These are phyloP conservation scores for Smittia sp. DNA, from an alignment of 2,888 invertebrate genomes.

Conservation along the genomic window DNA sequence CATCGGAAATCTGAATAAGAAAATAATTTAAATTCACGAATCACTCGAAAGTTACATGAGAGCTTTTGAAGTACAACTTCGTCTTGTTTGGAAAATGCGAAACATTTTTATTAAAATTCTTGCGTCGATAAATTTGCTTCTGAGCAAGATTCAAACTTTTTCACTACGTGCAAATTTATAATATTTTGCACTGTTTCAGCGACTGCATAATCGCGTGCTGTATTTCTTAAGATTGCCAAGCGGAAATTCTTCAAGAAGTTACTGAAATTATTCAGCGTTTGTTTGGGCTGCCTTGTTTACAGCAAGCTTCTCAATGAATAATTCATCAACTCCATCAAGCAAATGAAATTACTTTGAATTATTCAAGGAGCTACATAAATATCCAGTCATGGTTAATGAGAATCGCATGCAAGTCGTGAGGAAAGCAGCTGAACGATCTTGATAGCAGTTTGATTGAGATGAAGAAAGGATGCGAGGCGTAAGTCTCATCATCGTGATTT, in stretches of 20 bases:
- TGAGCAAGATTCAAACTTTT: too few relatives aligned
- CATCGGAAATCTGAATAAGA: too few relatives aligned
- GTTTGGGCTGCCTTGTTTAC: constrained; percentile 6
- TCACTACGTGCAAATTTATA: too few relatives aligned
- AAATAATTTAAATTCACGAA: too few relatives aligned
- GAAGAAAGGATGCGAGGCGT: not conserved
- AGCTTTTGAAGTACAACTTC: too few relatives aligned
- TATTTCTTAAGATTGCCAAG: too few relatives aligned
- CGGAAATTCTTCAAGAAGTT: not conserved
- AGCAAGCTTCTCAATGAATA: not conserved
- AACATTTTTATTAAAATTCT: too few relatives aligned
- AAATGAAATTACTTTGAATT: constrained; percentile 23
- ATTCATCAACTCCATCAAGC: constrained; percentile 16
- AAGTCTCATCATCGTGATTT: constrained; percentile 9
- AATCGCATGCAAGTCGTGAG: constrained; percentile 3
- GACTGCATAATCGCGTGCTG: too few relatives aligned
- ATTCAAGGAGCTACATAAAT: constrained; percentile 14
- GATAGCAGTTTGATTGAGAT: not conserved
- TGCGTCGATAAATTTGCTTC: too few relatives aligned
- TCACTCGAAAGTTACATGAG: too few relatives aligned
- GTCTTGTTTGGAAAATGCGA: too few relatives aligned
- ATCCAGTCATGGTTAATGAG: constrained; percentile 11
- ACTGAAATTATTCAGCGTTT: constrained; percentile 7
- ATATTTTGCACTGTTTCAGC: too few relatives aligned
- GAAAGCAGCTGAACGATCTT: not conserved